phyloP scores from a whole-genome alignment of 2,888 invertebrate genomes.

The Bembecia ichneumoniformis region DNA sequence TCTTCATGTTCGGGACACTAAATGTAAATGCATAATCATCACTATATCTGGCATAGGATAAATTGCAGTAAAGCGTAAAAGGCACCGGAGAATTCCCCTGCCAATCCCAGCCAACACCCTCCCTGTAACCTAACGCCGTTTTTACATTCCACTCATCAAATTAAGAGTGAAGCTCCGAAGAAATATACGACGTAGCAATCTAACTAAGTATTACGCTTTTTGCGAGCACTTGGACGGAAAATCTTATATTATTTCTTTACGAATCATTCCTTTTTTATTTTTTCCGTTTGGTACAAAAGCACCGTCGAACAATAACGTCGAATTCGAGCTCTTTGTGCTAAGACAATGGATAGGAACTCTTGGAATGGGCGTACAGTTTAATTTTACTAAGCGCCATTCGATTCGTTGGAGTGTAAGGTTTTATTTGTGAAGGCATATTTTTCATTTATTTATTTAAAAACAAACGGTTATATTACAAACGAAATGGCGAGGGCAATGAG shows the following conservation, averaged over 20 bases:
- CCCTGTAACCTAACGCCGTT: constrained; percentile 43
- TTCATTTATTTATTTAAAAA: too few relatives aligned
- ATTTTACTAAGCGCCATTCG: constrained; percentile 31
- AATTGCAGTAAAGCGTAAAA: constrained; percentile 29
- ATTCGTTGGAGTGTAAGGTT: constrained; percentile 37
- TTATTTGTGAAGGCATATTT: background rate
- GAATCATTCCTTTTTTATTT: constrained; percentile 30
- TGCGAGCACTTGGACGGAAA: constrained; percentile 31
- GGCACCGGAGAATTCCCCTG: constrained; percentile 4
- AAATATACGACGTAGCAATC: constrained; percentile 43
- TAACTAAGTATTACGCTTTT: constrained; percentile 35
- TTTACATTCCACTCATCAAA: constrained; percentile 55
- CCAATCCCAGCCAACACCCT: constrained; percentile 16
- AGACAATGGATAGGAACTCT: constrained; percentile 36
- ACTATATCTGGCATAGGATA: constrained; percentile 42
- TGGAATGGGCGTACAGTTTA: constrained; percentile 22
- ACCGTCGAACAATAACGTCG: constrained; percentile 36
- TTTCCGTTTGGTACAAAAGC: constrained; percentile 28
- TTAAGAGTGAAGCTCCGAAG: constrained; percentile 42
- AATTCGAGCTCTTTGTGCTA: constrained; percentile 33
- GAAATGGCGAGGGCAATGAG: too few relatives aligned
- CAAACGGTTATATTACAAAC: too few relatives aligned
- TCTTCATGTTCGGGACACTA: too few relatives aligned
- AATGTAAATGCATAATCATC: too few relatives aligned
- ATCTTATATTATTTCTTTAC: constrained; percentile 43